These are phyloP conservation scores for Archivesica marissinica DNA, from an alignment of 1,140 invertebrate genomes.

Conservation along the genomic window DNA sequence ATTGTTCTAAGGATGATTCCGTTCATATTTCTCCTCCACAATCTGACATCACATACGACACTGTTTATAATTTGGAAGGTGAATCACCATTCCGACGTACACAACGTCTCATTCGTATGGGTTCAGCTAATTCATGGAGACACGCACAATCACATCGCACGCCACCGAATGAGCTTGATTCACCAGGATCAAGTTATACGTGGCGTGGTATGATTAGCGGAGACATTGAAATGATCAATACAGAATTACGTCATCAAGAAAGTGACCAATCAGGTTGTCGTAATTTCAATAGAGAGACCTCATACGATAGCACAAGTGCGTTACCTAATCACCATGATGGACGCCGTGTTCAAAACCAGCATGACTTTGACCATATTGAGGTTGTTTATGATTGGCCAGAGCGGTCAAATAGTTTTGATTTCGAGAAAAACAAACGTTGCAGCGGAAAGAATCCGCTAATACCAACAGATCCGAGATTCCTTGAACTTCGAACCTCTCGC, in stretches of 20 bases:
- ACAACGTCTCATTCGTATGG: constrained; percentile 53
- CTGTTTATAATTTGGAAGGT: constrained; percentile 48
- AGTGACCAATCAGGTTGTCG: constrained; percentile 7
- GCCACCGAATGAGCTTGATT: background rate
- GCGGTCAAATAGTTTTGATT: constrained; percentile 10
- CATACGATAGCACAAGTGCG: background rate
- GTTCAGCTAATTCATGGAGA: constrained; percentile 54
- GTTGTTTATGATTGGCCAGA: constrained; percentile 26
- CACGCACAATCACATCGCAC: constrained; percentile 1
- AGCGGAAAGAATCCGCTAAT: background rate
- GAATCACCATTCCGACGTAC: constrained; percentile 59
- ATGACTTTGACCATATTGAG: constrained; percentile 32
- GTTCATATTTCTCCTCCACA: constrained; percentile 34
- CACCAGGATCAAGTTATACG: constrained; percentile 32
- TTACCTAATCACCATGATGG: background rate
- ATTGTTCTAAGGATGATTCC: constrained; percentile 48
- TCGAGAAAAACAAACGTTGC: background rate
- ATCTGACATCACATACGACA: constrained; percentile 56
- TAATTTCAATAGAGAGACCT: background rate
- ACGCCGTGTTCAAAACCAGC: background rate
- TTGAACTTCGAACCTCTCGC: constrained; percentile 13
- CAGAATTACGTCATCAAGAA: constrained; percentile 43
- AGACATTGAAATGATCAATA: constrained; percentile 55
- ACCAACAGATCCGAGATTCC: constrained; percentile 7
- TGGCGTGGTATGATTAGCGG: constrained; percentile 62